A percentile compares a stretch with the other conserved stretches of the same genome.
phyloP scores from a whole-genome alignment of 2,113 vertebrate genomes.

The Myrmecophaga tridactyla region DNA sequence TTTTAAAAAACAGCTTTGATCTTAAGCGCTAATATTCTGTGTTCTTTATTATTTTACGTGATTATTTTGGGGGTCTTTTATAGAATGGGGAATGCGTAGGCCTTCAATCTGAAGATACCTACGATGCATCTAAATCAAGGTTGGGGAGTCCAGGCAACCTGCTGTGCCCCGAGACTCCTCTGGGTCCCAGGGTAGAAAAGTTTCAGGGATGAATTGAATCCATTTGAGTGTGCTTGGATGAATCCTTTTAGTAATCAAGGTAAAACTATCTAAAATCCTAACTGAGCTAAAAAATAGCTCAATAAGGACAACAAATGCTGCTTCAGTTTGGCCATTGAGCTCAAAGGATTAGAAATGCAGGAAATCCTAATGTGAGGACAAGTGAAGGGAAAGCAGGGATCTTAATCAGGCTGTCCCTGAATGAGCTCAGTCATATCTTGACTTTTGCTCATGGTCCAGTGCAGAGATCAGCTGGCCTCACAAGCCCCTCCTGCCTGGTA shows the following conservation, averaged over 20 bases:
- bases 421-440: not conserved
- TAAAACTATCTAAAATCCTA: not conserved
- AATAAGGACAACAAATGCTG: not conserved
- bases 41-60: not conserved
- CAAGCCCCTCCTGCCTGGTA: not conserved
- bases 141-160: too few species aligned
- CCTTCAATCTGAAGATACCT: not conserved
- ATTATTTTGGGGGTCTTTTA: not conserved
- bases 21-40: not conserved
- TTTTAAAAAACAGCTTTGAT: not conserved
- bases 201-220: not conserved
- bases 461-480: not conserved
- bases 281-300: not conserved
- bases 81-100: not conserved
- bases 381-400: not conserved
- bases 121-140: too few species aligned
- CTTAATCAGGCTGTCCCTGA: not conserved
- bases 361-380: not conserved
- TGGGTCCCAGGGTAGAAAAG: not conserved
- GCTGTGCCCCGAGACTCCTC: fast-evolving
- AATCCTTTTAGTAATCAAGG: not conserved
- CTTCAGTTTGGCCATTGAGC: not conserved
- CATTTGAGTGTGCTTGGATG: not conserved
- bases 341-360: not conserved
- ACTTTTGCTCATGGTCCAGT: not conserved